Conservation (phyloP, 2,888 invertebrate species). For the Cephus rjabovi region DNA sequence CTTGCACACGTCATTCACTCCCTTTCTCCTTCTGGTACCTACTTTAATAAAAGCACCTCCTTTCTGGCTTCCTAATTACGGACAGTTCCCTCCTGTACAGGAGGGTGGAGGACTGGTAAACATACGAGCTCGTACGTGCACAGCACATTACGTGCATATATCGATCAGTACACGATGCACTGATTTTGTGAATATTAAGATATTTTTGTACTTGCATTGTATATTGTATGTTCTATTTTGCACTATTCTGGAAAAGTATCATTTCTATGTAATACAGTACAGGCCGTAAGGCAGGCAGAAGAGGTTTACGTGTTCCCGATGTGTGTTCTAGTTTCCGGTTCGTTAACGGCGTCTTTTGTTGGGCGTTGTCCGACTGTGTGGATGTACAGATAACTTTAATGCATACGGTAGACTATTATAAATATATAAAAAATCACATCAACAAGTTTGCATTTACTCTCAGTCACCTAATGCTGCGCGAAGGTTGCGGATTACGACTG, state of each 20-base stretch:
- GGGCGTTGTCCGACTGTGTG: constrained; percentile 8
- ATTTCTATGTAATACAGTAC: not conserved
- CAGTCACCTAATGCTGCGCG: not conserved
- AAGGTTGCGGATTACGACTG: not conserved
- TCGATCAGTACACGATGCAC: not conserved
- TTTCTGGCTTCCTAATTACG: not conserved
- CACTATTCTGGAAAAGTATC: not conserved
- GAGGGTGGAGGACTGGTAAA: not conserved
- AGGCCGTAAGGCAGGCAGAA: not conserved
- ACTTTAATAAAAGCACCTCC: not conserved
- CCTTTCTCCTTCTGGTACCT: not conserved
- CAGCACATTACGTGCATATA: not conserved
- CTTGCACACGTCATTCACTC: not conserved
- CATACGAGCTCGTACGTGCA: not conserved
- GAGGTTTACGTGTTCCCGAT: constrained; percentile 27
- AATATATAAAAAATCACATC: not conserved
- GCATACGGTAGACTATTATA: not conserved
- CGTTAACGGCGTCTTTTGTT: constrained; percentile 39
- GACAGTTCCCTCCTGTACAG: not conserved
- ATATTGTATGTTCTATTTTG: not conserved
- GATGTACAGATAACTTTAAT: not conserved
- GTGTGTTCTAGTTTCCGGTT: constrained; percentile 46
- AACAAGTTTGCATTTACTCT: not conserved
- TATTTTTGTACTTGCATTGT: not conserved
- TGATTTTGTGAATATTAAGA: not conserved